Base-by-base conservation (phyloP, 2,888 invertebrate species). In the Drosophila neotestacea region DNA sequence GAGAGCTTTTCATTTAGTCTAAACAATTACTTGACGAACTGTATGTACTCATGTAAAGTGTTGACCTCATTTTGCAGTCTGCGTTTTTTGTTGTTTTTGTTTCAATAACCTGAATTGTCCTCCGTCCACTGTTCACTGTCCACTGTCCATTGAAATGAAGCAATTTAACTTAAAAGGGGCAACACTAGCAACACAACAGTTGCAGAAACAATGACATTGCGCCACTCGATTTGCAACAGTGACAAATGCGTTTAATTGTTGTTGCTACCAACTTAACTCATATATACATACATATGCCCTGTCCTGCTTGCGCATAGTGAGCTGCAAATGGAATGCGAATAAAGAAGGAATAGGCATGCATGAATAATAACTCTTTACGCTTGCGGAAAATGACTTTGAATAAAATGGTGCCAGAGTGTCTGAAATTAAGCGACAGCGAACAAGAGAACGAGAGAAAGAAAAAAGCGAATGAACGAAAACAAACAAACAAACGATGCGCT, bases 361-460 rank as follows among this genome's bases (percentile, higher is more conserved):
- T 67, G 83, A 82, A 82, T 82, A 79, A 70, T 70, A 75, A 69
- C 66, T 68, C 69, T 78, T 81, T 62, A 60, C 54, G 81, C 82
- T 76, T 69, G 67, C 61, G 55, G 73, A 85, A 85, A 80, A 80
- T 80, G 83, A 85, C 73, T 85, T 75, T 71, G 82, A 73, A 72
- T 82, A 79, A 83, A 83, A 77, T 80, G 86, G 82, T 83, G 82
- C 87, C 82, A 84, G 69, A 81, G 75, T 84, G 82, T 83, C 87
- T 83, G 87, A 83, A 83, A 73, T 84, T 60, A 78, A 75, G 75
- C 73, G 84, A 71, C 68, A 67, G 62, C 65, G 36, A 60, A 64
- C 36, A 27, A 60, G 61, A 16, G 39, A 51, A 30, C 42, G 55
- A 60, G 27, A 6, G 22, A 16, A 36, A 6, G 51, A 51, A 52